A percentile compares a stretch with the other conserved stretches of the same genome.
phyloP scores from a whole-genome alignment of 1,140 invertebrate species.

The Delia radicum region DNA sequence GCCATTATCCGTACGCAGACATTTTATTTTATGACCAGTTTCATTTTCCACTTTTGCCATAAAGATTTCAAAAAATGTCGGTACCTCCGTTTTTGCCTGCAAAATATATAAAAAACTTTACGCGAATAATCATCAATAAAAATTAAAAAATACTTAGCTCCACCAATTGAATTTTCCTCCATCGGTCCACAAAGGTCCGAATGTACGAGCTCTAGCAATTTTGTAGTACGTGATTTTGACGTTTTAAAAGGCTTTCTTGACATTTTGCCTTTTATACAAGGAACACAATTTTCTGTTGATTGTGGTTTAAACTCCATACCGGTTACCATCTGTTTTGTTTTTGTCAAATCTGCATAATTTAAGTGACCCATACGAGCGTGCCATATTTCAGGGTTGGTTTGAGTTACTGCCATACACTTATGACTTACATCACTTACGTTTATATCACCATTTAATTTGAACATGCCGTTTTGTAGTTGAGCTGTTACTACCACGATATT shows the following conservation, averaged over 20 bases:
- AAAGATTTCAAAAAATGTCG: constrained; percentile 1
- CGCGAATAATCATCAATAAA: constrained; percentile 48
- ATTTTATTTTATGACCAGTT: constrained; percentile 17
- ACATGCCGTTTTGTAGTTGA: background rate
- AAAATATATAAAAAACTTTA: constrained; percentile 30
- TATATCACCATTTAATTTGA: background rate
- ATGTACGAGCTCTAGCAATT: background rate
- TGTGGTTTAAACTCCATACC: background rate
- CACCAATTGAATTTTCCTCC: constrained; percentile 36
- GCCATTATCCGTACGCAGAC: constrained; percentile 43
- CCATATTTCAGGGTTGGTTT: background rate
- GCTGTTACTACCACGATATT: background rate
- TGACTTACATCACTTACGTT: too few relatives aligned
- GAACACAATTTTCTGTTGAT: background rate
- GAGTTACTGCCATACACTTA: background rate
- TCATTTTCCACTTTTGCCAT: constrained; percentile 17
- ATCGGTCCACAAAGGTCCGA: constrained; percentile 14
- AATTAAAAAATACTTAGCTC: constrained; percentile 46
- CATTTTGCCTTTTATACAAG: background rate
- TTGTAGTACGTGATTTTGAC: background rate
- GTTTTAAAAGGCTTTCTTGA: background rate
- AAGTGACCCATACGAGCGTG: too few relatives aligned
- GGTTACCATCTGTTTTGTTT: background rate
- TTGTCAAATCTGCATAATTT: background rate
- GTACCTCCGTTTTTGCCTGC: constrained; percentile 33